Base-by-base conservation (phyloP, 1,140 invertebrate genomes). In the Pygmarrhopalites habei region DNA sequence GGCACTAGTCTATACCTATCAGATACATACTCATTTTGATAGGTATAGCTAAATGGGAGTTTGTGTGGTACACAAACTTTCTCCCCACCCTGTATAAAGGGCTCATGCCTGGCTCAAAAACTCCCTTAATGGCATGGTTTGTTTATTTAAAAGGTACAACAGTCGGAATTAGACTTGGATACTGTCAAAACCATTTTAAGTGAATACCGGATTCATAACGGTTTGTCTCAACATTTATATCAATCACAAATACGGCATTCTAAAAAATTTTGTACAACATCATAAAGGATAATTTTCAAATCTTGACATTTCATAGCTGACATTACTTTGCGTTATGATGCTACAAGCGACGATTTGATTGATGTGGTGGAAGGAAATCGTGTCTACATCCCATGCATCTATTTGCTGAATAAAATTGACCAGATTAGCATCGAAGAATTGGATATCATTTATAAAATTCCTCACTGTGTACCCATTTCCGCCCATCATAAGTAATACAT, bases 201-300 rank as follows among this genome's bases (percentile, higher is more conserved):
- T 0, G 97, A 99, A 77, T 99, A 99, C 76, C 92, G 90, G 78
- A 99, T 99, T 64, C 92, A 98, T 74, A 99, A 99, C 81, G 97
- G n/a, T n/a, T n/a, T n/a, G n/a, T n/a, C n/a, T n/a, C n/a, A n/a
- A n/a, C n/a, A n/a, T n/a, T n/a, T n/a, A n/a, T n/a, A n/a, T n/a
- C n/a, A n/a, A n/a, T n/a, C n/a, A n/a, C 96, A 52, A 15, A 35
- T 35, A 35, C 15, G 15, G 15, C 32, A 5, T 15, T 35, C 5
- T 35, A 35, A 35, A 15, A 7, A 35, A 7, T 35, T 35, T 35
- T 35, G 32, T n/a, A n/a, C n/a, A n/a, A n/a, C n/a, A n/a, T n/a
- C n/a, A n/a, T n/a, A n/a, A n/a, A n/a, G n/a, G n/a, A n/a, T n/a
- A n/a, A n/a, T n/a, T n/a, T n/a, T n/a, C n/a, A n/a, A n/a, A n/a